Evolutionary conservation across 2,113 vertebrate species (phyloP), one percentile per base, ranked within the genome.

Genomic region (Thinocorus orbignyianus): DNA sequence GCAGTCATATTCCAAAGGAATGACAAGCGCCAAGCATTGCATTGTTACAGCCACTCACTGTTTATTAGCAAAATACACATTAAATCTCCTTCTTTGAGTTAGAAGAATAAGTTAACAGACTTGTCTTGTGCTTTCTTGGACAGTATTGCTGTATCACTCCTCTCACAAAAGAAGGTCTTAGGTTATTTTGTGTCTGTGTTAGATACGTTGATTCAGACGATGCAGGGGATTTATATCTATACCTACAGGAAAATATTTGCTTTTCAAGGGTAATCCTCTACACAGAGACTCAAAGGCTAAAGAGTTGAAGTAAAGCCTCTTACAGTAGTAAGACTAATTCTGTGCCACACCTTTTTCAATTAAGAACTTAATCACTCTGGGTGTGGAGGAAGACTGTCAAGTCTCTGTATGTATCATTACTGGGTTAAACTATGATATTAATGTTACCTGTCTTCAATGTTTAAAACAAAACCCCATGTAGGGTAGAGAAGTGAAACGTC

Each of bases 291-390:
- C 66, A 80, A 77, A 88, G 85, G 65, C 69, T 71, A 17, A 95
- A 58, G 26, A 89, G 91, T 44, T 72, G 48, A 57, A 87, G 66
- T 81, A 93, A 92, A 92, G 86, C 92, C 86, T 93, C 46, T 90
- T 94, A 84, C 30, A 72, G 46, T 69, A 88, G 86, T 94, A 76
- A 84, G 61, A 18, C 77, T 94, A 87, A 94, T 91, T 95, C 73
- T 72, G 64, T 58, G 72, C 86, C 41, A 61, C 92, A 73, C 96
- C 83, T 95, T 72, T 70, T 69, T 66, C 44, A 71, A 52, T 85
- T 86, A 87, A 85, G 77, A 80, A 72, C 87, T 74, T 89, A 94
- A 88, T 93, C 82, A 39, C 60, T 57, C 24, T 66, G 57, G 79
- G 82, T 84, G 79, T 92, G 76, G 90, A 70, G 66, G 76, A 86